A percentile compares a stretch with the other conserved stretches of the same genome.
phyloP scores from a whole-genome alignment of 2,888 invertebrate species.

The Polydrusus pterygomalis region DNA sequence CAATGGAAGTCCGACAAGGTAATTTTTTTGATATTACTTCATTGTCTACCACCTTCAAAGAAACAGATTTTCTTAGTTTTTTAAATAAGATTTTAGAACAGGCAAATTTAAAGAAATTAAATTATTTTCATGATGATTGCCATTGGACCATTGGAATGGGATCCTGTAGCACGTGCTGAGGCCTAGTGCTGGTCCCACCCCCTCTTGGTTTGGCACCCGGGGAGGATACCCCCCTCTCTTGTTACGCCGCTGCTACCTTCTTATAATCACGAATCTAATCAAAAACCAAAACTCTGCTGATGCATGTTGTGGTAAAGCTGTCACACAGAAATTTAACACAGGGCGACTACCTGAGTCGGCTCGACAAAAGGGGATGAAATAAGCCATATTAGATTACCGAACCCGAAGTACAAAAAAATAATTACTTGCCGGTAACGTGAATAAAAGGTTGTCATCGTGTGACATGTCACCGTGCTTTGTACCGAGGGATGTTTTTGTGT shows the following conservation, averaged over 20 bases:
- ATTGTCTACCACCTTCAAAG: too few species aligned
- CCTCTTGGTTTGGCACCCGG: too few species aligned
- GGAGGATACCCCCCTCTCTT: too few species aligned
- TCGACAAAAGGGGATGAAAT: slow-evolving; percentile 46
- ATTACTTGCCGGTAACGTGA: slow-evolving; percentile 45
- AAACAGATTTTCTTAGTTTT: too few species aligned
- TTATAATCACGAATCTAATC: background rate
- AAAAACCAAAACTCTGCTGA: slow-evolving; percentile 19
- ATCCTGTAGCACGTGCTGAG: too few species aligned
- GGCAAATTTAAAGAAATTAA: too few species aligned
- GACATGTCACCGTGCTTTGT: slow-evolving; percentile 31
- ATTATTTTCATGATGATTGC: too few species aligned
- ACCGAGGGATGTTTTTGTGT: slow-evolving; percentile 23
- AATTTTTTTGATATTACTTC: too few species aligned
- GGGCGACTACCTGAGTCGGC: slow-evolving; percentile 47
- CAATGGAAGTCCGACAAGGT: too few species aligned
- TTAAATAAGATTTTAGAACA: too few species aligned
- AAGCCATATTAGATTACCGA: slow-evolving; percentile 47
- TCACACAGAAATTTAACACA: slow-evolving; percentile 36
- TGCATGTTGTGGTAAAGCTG: slow-evolving; percentile 43
- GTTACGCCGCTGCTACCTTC: background rate
- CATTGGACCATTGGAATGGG: too few species aligned
- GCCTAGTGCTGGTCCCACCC: too few species aligned
- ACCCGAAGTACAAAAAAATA: slow-evolving; percentile 42
- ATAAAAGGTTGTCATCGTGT: slow-evolving; percentile 39